Evolutionary conservation across 2,797 vertebrate species (phyloP), one percentile per base, ranked within the genome.

Genomic region (Eospalax fontanierii): DNA sequence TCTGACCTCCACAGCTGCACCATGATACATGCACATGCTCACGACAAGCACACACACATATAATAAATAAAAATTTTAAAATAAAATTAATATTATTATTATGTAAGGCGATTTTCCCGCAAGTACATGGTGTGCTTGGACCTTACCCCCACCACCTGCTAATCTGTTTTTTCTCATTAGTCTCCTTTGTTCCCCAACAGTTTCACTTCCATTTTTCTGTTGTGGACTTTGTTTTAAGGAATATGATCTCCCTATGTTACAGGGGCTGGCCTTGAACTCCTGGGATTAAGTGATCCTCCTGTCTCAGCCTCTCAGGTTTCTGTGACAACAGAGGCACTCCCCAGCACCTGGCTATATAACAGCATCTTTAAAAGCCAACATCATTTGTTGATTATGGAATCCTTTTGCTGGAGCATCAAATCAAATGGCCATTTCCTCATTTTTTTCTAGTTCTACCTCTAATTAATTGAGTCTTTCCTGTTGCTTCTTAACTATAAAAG

Each of bases 401-500:
- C 88, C 2, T 91, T 92, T 87, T 54, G 40, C 68, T 85, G 40
- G 30, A 82, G n/a, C 10, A 73, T 18, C 70, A 85, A 88, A 24
- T 74, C 18, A 92, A 85, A 85, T 46, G 30, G 18, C 16, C 21
- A 30, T 85, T 95, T 92, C 68, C 18, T 85, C 63, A 65, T 24
- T 26, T 26, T 73, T 92, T n/a, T 4, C n/a, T n/a, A n/a, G n/a
- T 2, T 82, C 65, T 24, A 74, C 14, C 26, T 70, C 82, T 19
- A 85, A 74, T 82, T 74, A 74, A 33, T 50, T 92, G 43, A 92
- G 28, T 76, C 22, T 75, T 65, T 57, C n/a, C n/a, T n/a, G n/a
- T 79, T 78, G 24, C 43, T 89, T 87, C n/a, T 68, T 79, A 38
- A 79, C 21, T 83, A 70, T n/a, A 6, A 84, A 95, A 87, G 57